Evolutionary conservation across 2,888 invertebrate genomes (phyloP).

Genomic region (Eupithecia subfuscata): DNA sequence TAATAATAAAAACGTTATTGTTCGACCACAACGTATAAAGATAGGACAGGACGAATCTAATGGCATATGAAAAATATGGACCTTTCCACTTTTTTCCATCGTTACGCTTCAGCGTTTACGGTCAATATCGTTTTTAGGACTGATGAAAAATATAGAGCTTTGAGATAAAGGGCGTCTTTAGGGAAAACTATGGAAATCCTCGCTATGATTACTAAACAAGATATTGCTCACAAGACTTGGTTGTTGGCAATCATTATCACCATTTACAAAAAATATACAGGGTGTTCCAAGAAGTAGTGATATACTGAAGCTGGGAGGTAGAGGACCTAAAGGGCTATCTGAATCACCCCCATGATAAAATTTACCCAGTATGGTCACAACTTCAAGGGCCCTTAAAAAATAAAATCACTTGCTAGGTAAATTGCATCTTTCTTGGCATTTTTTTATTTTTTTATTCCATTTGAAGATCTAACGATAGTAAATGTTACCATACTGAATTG

Average conservation of each 20-base stretch:
- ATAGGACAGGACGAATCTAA: constrained; percentile 58
- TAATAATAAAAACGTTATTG: constrained; percentile 66
- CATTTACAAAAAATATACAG: no score
- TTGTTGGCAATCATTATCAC: neutral
- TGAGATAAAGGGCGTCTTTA: neutral
- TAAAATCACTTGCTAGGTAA: no score
- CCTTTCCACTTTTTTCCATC: constrained; percentile 51
- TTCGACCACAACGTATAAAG: constrained; percentile 58
- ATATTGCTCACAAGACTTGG: neutral
- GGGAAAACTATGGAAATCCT: neutral
- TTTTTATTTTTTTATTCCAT: no score
- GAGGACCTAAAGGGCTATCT: no score
- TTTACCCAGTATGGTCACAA: no score
- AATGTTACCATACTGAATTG: no score
- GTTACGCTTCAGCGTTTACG: constrained; percentile 62
- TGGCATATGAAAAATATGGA: constrained; percentile 72
- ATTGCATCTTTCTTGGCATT: no score
- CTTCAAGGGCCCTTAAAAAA: no score
- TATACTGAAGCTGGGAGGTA: no score
- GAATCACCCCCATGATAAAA: no score
- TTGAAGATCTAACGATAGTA: no score
- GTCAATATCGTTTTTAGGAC: constrained; percentile 43
- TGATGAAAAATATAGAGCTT: neutral
- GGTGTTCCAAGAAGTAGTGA: no score
- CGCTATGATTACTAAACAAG: neutral